Evolutionary conservation across 92 coral and sea anemone species (phyloP).

Genomic region (Umimayanthus chanpuru): DNA sequence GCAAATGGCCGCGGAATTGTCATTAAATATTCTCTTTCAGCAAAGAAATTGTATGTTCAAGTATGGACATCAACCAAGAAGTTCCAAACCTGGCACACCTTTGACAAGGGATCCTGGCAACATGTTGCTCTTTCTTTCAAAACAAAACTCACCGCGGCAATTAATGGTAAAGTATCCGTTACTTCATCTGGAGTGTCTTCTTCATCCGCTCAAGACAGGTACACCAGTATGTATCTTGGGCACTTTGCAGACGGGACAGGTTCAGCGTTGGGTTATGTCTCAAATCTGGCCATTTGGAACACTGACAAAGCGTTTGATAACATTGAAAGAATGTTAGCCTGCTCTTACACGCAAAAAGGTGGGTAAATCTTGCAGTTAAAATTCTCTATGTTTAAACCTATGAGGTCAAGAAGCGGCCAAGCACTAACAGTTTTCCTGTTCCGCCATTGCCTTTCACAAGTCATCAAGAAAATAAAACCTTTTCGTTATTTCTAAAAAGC

Average conservation of each 20-base stretch:
- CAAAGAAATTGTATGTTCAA: not conserved
- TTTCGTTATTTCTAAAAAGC: no score
- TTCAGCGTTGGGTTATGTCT: conserved; percentile 11
- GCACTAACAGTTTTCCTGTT: no score
- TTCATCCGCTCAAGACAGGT: conserved; percentile 13
- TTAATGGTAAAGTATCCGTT: not conserved
- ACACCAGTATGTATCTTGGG: conserved; percentile 17
- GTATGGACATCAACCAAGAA: conserved; percentile 3
- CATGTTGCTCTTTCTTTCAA: conserved; percentile 5
- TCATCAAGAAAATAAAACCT: no score
- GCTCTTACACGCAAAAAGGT: conserved; percentile 25
- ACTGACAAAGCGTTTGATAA: conserved; percentile 17
- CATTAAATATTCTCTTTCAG: not conserved
- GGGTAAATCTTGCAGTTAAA: not conserved
- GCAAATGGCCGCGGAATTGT: conserved; percentile 35
- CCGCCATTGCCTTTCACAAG: no score
- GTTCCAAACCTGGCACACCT: not conserved
- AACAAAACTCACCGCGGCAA: not conserved
- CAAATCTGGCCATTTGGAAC: conserved; percentile 35
- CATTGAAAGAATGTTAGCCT: conserved; percentile 8
- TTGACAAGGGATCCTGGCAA: not conserved
- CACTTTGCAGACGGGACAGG: conserved; percentile 15
- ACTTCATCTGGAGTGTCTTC: not conserved
- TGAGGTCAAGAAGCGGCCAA: not conserved
- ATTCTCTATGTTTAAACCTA: not conserved